Percentiles rank a stretch among this genome's conserved stretches.
These are phyloP conservation scores for Brachyopa scutellaris DNA, from an alignment of 2,888 invertebrate genomes.

Conservation along the genomic window DNA sequence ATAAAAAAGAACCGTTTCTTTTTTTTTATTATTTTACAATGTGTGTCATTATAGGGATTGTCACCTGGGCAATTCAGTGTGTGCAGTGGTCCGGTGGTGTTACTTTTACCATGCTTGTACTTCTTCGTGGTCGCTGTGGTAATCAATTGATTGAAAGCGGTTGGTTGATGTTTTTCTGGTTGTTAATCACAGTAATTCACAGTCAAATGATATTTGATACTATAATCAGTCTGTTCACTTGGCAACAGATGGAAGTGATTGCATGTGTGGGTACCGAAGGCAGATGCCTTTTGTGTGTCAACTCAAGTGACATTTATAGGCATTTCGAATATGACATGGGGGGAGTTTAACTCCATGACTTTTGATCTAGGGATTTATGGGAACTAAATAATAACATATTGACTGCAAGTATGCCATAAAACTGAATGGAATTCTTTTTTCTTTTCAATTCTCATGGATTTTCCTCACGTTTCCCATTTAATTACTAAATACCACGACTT, in stretches of 20 bases:
- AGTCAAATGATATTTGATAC: conserved; percentile 35
- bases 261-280: neutral
- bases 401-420: neutral
- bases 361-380: conserved; percentile 33
- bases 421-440: too few species aligned
- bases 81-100: conserved; percentile 31
- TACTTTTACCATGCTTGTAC: conserved; percentile 31
- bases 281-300: conserved; percentile 30
- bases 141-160: conserved; percentile 55
- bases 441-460: conserved; percentile 11
- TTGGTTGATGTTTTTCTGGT: conserved; percentile 48
- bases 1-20: conserved; percentile 6
- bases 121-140: conserved; percentile 57
- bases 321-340: neutral
- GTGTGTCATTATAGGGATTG: conserved; percentile 46
- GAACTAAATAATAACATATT: conserved; percentile 29
- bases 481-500: conserved; percentile 9
- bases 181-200: conserved; percentile 52
- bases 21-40: conserved; percentile 37
- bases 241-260: neutral
- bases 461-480: conserved; percentile 37
- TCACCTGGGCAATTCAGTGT: conserved; percentile 49
- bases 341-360: neutral
- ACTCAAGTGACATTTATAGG: conserved; percentile 18
- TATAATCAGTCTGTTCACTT: conserved; percentile 9